Conservation (phyloP, 2,888 invertebrate genomes). For the Cyclophora albipunctata region DNA sequence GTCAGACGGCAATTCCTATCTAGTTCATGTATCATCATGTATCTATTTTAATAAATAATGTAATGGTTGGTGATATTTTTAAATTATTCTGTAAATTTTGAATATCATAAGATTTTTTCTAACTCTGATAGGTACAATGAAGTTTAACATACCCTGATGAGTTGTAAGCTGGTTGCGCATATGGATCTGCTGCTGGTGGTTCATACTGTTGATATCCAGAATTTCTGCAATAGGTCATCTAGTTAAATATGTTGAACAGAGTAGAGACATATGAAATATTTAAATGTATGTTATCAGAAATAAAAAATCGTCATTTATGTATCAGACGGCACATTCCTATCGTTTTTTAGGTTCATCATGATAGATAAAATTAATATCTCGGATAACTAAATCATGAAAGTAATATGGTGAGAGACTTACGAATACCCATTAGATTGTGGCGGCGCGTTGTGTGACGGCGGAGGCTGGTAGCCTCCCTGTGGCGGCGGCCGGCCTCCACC, state of each 20-base stretch:
- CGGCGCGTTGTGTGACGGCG: conserved; percentile 39
- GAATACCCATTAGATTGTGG: conserved; percentile 54
- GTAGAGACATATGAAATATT: not conserved
- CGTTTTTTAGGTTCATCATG: conserved; percentile 65
- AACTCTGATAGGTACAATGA: not conserved
- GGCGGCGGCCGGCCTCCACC: conserved; percentile 44
- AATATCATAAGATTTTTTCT: no score
- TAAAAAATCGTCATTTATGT: conserved; percentile 61
- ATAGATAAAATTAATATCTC: conserved; percentile 1
- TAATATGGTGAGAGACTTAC: conserved; percentile 32
- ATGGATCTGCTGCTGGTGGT: conserved; percentile 51
- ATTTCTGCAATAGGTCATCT: conserved; percentile 35
- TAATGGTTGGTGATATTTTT: no score
- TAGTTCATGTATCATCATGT: conserved; percentile 35
- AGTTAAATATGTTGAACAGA: not conserved
- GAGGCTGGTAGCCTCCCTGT: conserved; percentile 42
- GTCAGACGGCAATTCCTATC: conserved; percentile 73
- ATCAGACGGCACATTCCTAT: conserved; percentile 75
- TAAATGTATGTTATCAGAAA: conserved; percentile 30
- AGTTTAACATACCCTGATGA: conserved; percentile 41
- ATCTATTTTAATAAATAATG: conserved; percentile 4
- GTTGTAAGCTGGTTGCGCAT: conserved; percentile 52
- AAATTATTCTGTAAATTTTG: no score
- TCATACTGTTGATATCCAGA: conserved; percentile 65
- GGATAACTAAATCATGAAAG: not conserved